phyloP scores from a whole-genome alignment of 2,797 vertebrate genomes.

The Delichon dasypus region DNA sequence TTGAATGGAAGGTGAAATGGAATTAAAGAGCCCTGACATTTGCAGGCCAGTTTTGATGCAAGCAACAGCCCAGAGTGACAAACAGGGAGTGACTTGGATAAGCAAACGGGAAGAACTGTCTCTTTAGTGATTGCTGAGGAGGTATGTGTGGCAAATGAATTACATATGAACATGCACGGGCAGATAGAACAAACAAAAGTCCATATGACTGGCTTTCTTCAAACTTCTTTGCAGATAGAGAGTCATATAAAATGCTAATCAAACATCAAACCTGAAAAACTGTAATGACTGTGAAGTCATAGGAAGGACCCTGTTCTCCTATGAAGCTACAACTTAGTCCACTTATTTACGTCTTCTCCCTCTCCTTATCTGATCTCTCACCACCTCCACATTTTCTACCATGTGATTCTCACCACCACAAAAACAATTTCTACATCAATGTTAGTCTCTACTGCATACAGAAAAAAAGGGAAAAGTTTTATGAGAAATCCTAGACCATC shows the following conservation, averaged over 20 bases:
- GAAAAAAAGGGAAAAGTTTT: neutral
- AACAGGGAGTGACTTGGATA: neutral
- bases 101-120: neutral
- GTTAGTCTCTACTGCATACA: neutral
- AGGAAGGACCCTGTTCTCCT: neutral
- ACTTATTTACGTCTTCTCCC: neutral
- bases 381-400: neutral
- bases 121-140: neutral
- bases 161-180: neutral
- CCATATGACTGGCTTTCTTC: neutral
- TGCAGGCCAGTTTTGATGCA: neutral
- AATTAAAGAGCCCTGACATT: neutral
- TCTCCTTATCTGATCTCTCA: neutral
- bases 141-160: neutral
- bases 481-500: neutral
- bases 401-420: neutral
- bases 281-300: neutral
- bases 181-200: neutral
- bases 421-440: neutral
- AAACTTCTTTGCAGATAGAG: neutral
- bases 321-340: neutral
- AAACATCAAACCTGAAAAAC: neutral
- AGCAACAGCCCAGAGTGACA: neutral
- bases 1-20: neutral
- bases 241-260: neutral